phyloP scores from a whole-genome alignment of 2,888 invertebrate genomes.

The Arrhopalites spinosus region DNA sequence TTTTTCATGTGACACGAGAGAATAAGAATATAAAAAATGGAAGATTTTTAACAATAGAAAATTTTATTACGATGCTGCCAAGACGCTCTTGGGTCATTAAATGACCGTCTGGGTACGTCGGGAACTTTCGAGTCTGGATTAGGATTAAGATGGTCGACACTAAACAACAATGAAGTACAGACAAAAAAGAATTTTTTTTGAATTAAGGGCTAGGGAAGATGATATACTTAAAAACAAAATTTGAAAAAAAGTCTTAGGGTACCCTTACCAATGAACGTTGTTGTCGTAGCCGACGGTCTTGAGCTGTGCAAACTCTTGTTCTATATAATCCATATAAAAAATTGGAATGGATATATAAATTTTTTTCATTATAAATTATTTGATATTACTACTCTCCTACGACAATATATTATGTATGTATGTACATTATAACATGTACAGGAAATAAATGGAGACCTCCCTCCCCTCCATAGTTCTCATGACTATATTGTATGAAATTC shows the following conservation, averaged over 20 bases:
- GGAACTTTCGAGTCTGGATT: no score
- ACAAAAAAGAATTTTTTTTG: no score
- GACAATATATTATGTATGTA: not conserved
- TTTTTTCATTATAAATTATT: not conserved
- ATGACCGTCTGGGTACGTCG: no score
- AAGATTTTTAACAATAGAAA: not conserved
- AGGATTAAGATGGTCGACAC: no score
- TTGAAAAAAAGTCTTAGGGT: no score
- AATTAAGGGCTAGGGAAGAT: no score
- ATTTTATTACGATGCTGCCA: constrained; percentile 53
- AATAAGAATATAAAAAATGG: not conserved
- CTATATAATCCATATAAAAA: constrained; percentile 40
- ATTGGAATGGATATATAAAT: not conserved
- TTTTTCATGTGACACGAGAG: not conserved
- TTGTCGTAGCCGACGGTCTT: constrained; percentile 45
- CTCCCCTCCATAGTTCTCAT: no score
- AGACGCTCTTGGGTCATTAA: constrained; percentile 40
- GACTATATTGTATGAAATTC: no score
- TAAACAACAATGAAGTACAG: no score
- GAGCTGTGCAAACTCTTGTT: constrained; percentile 50
- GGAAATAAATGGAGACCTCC: not conserved
- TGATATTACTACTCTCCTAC: not conserved
- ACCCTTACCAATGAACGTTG: constrained; percentile 42
- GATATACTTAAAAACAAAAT: no score
- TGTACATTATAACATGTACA: not conserved